Evolutionary conservation across 2,888 invertebrate species (phyloP), one percentile per base, ranked within the genome.

Genomic region (Apodemia duryi): DNA sequence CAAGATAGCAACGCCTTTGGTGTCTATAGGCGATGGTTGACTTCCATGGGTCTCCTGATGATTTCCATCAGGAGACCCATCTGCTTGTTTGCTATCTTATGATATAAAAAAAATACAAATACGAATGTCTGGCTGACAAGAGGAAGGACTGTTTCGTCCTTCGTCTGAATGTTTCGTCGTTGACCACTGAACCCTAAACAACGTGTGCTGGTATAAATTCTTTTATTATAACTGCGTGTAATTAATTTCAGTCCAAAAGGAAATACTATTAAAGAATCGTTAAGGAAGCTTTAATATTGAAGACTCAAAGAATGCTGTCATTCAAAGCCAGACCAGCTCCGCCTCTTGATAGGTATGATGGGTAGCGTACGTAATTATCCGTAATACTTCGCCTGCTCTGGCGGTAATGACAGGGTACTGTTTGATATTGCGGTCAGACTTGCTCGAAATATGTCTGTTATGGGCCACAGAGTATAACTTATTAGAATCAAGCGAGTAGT

Each of bases 331-430:
- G 81, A 79, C 70, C 70, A 70, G 78, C 73, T 82, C 81, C 86
- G 84, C 85, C 86, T 77, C 84, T 83, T 75, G 57, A 57, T 73
- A 68, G 77, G 65, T 74, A 73, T 43, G 62, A 65, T 65, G 61
- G 35, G 57, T 57, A 57, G 54, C 29, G 57, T 65, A 62, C 70
- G 72, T 73, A 73, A 74, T 74, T 74, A 71, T 68, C 62, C 54
- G 64, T 64, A 65, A 67, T 54, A 57, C 64, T 68, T 78, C 75
- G 77, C 74, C 77, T 77, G 57, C 74, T 75, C 68, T 69, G 74
- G 69, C 67, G 71, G 77, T 88, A 89, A 89, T 88, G 78, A 86
- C 80, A 81, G 87, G 85, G 79, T 86, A 21, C 74, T 71, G 74
- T 79, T 78, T 81, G 81, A 83, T 77, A 79, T 77, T 79, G 80